phyloP scores from a whole-genome alignment of 2,797 vertebrate species.

The Atherinosoma microstoma region DNA sequence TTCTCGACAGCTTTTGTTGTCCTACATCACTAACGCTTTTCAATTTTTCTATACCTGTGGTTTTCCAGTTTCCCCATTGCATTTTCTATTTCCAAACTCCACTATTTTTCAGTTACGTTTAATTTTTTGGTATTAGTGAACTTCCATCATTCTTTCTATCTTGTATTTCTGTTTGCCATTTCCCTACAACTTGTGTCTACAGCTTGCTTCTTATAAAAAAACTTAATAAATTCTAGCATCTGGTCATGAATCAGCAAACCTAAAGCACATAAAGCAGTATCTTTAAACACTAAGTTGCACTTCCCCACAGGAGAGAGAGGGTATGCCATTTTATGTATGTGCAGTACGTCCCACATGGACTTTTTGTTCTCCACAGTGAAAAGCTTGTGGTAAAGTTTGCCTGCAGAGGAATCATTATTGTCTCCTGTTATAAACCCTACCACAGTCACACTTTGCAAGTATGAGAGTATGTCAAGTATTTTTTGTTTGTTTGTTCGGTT shows the following conservation, averaged over 20 bases:
- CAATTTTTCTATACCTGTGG: too few species aligned
- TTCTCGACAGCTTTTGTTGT: too few species aligned
- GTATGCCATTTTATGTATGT: not conserved
- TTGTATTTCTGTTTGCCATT: too few species aligned
- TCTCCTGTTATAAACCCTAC: not conserved
- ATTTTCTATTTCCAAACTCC: too few species aligned
- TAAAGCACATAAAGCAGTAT: not conserved
- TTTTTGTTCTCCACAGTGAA: not conserved
- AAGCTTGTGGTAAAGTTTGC: not conserved
- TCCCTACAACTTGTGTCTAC: too few species aligned
- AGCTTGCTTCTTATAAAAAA: not conserved
- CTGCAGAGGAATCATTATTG: not conserved
- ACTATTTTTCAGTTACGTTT: not conserved
- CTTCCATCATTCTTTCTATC: not conserved
- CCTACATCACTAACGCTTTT: too few species aligned
- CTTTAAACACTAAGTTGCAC: not conserved
- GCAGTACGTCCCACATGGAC: not conserved
- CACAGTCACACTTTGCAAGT: not conserved
- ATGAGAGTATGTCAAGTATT: not conserved
- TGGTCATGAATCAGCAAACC: not conserved
- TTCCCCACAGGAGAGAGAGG: not conserved
- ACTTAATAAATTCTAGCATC: not conserved
- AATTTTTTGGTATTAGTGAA: not conserved
- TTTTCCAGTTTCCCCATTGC: too few species aligned
- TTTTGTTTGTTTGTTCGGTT: not conserved